phyloP scores from a whole-genome alignment of 2,888 invertebrate species.

The Vanessa cardui region DNA sequence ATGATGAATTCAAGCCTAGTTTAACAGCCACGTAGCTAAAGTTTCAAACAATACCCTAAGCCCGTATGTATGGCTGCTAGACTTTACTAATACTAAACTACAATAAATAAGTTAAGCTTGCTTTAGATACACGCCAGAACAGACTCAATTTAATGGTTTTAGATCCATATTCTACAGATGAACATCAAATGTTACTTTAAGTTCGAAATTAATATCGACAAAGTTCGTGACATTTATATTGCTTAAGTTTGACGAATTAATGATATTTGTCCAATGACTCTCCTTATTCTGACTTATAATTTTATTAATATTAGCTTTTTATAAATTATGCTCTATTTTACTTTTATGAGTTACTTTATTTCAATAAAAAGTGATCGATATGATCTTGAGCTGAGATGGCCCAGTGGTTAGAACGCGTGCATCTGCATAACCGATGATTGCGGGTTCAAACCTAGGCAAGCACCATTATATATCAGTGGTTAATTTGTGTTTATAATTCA shows the following conservation, averaged over 20 bases:
- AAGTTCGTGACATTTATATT: slow-evolving; percentile 29
- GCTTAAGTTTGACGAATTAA: slow-evolving; percentile 30
- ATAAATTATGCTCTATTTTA: not conserved
- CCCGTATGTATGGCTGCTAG: slow-evolving; percentile 1
- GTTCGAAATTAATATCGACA: slow-evolving; percentile 33
- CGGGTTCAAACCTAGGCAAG: too few species aligned
- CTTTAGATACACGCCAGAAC: slow-evolving; percentile 11
- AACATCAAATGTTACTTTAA: slow-evolving; percentile 16
- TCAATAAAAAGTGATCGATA: too few species aligned
- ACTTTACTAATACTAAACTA: slow-evolving; percentile 20
- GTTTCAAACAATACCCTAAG: slow-evolving; percentile 16
- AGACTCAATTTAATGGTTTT: slow-evolving; percentile 12
- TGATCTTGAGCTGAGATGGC: too few species aligned
- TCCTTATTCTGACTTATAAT: slow-evolving; percentile 19
- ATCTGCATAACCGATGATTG: too few species aligned
- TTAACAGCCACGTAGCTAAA: not conserved
- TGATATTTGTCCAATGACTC: slow-evolving; percentile 20
- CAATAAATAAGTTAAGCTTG: slow-evolving; percentile 15
- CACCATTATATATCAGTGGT: too few species aligned
- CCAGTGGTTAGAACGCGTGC: too few species aligned
- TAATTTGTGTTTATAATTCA: too few species aligned
- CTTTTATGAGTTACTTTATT: too few species aligned
- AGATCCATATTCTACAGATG: slow-evolving; percentile 19
- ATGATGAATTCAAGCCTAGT: not conserved
- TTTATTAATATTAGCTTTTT: slow-evolving; percentile 20